A percentile compares a stretch with the other conserved stretches of the same genome.
phyloP scores from a whole-genome alignment of 2,113 vertebrate species.

The Argyrosomus japonicus region DNA sequence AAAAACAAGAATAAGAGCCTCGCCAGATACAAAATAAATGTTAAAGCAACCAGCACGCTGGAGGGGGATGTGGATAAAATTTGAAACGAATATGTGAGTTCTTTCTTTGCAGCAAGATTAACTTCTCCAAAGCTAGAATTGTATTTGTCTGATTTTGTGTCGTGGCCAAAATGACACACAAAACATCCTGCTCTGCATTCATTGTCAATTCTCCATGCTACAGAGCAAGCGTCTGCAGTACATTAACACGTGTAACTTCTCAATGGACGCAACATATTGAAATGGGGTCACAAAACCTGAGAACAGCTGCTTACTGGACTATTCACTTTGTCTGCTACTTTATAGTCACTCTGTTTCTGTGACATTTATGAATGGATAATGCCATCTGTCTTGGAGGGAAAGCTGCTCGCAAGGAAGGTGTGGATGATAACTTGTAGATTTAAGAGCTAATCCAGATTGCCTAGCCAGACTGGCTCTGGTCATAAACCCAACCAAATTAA shows the following conservation, averaged over 20 bases:
- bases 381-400: conserved; percentile 48
- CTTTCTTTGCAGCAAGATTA: not conserved
- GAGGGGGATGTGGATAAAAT: not conserved
- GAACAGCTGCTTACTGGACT: conserved; percentile 60
- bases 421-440: conserved; percentile 53
- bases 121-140: conserved; percentile 4
- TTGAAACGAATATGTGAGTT: not conserved
- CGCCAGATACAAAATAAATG: conserved; percentile 32
- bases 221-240: conserved; percentile 36
- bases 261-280: conserved; percentile 45
- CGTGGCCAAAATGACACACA: not conserved
- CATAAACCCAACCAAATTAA: conserved; percentile 32
- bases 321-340: conserved; percentile 57
- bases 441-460: conserved; percentile 53
- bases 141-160: conserved; percentile 2
- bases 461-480: conserved; percentile 17
- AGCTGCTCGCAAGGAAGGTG: conserved; percentile 34
- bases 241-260: conserved; percentile 49
- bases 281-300: conserved; percentile 45
- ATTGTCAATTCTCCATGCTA: conserved; percentile 29
- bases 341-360: conserved; percentile 57
- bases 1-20: not conserved
- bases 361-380: conserved; percentile 69
- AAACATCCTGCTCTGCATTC: not conserved
- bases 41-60: not conserved